phyloP scores from a whole-genome alignment of 1,140 invertebrate genomes.

The Homarus americanus region DNA sequence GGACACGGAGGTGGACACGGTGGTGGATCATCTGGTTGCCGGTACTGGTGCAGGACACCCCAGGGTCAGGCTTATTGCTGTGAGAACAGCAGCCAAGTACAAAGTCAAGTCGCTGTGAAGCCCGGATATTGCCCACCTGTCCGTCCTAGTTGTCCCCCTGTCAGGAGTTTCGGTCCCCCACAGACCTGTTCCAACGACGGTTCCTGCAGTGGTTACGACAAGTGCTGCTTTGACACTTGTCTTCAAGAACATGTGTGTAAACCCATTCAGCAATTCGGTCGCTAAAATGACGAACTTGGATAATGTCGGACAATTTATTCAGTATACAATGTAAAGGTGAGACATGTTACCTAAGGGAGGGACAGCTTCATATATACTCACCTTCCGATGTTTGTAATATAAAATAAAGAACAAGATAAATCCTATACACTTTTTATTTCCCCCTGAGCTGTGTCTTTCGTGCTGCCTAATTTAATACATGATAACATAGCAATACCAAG shows the following conservation, averaged over 20 bases:
- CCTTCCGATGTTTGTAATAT: too few relatives aligned
- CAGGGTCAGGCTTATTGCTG: conserved; percentile 52
- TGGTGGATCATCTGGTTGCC: conserved; percentile 18
- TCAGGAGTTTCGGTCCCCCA: conserved; percentile 26
- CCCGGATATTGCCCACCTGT: conserved; percentile 49
- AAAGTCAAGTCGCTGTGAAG: conserved; percentile 4
- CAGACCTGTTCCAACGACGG: conserved; percentile 55
- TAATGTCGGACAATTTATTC: too few relatives aligned
- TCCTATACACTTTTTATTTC: too few relatives aligned
- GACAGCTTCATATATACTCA: too few relatives aligned
- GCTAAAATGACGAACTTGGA: too few relatives aligned
- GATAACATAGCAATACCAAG: too few relatives aligned
- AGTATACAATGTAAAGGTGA: too few relatives aligned
- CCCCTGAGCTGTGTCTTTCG: too few relatives aligned
- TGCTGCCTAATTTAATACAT: too few relatives aligned
- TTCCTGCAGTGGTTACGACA: conserved; percentile 46
- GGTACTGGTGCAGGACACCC: conserved; percentile 55
- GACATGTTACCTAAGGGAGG: too few relatives aligned
- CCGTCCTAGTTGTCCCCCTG: conserved; percentile 30
- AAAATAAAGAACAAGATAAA: too few relatives aligned
- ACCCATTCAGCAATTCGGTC: background rate
- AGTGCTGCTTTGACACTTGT: conserved; percentile 51
- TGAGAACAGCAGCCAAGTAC: conserved; percentile 6
- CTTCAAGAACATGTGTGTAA: conserved; percentile 21
- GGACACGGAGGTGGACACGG: background rate